phyloP scores from a whole-genome alignment of 2,113 vertebrate genomes.

The Sylvia atricapilla region DNA sequence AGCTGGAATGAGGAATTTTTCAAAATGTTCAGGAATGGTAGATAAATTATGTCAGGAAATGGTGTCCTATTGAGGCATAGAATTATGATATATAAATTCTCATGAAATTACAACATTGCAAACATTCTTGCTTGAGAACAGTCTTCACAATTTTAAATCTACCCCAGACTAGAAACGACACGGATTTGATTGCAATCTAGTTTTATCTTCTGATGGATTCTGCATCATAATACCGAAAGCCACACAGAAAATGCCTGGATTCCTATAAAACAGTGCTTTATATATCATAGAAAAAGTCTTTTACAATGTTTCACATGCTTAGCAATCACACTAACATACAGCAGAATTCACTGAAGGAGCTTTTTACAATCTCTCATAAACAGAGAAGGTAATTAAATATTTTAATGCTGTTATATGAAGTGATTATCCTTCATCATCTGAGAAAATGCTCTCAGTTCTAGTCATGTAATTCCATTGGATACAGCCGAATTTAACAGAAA shows the following conservation, averaged over 20 bases:
- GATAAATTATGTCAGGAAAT: not conserved
- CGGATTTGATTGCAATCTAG: not conserved
- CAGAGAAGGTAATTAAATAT: constrained; percentile 19
- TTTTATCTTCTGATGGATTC: not conserved
- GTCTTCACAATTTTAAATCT: not conserved
- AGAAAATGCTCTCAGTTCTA: not conserved
- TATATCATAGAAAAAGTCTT: not conserved
- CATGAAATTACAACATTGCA: not conserved
- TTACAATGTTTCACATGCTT: not conserved
- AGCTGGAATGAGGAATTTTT: not conserved
- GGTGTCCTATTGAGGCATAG: not conserved
- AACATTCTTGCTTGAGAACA: not conserved
- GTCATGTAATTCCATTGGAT: not conserved
- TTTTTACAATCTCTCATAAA: constrained; percentile 8
- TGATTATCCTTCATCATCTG: not conserved
- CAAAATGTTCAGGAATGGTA: not conserved
- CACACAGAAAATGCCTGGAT: not conserved
- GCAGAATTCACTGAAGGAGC: not conserved
- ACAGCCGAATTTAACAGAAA: not conserved
- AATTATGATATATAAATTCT: not conserved
- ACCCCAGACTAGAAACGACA: not conserved
- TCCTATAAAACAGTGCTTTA: not conserved
- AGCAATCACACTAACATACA: not conserved
- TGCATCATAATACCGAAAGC: not conserved
- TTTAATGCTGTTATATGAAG: not conserved